Conservation (phyloP, 1,140 invertebrate species). For the Euura lappo region DNA sequence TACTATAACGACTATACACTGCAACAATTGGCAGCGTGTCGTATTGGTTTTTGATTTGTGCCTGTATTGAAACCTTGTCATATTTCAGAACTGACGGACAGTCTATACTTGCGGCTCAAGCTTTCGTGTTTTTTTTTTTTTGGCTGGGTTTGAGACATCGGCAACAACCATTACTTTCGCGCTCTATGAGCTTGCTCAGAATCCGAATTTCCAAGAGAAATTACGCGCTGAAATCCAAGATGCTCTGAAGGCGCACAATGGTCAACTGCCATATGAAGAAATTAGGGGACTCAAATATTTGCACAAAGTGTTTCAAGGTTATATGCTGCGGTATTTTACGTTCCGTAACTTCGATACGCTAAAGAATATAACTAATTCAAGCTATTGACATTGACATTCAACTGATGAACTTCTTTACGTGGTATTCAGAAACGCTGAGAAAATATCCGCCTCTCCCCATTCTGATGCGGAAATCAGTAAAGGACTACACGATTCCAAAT, state of each 20-base stretch:
- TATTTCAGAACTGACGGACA: background rate
- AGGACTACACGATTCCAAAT: slow-evolving; percentile 54
- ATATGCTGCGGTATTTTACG: background rate
- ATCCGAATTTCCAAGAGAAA: slow-evolving; percentile 24
- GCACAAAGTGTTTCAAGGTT: slow-evolving; percentile 43
- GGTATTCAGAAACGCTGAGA: slow-evolving; percentile 60
- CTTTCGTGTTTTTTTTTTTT: slow-evolving; percentile 9
- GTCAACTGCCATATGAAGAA: slow-evolving; percentile 45
- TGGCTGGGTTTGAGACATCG: slow-evolving; percentile 57
- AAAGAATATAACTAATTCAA: background rate
- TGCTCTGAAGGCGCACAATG: slow-evolving; percentile 14
- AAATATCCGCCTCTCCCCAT: slow-evolving; percentile 61
- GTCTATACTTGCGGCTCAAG: background rate
- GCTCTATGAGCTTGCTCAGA: slow-evolving; percentile 50
- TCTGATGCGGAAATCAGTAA: slow-evolving; percentile 50
- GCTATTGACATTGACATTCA: background rate
- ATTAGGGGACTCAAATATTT: slow-evolving; percentile 48
- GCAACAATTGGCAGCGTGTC: background rate
- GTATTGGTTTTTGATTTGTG: background rate
- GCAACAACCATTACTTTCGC: slow-evolving; percentile 48
- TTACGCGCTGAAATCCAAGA: slow-evolving; percentile 19
- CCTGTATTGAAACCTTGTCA: background rate
- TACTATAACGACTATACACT: background rate
- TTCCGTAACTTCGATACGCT: background rate
- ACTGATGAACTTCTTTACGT: background rate